These are phyloP conservation scores for Druceiella hillmani DNA, from an alignment of 2,888 invertebrate species.

Conservation along the genomic window DNA sequence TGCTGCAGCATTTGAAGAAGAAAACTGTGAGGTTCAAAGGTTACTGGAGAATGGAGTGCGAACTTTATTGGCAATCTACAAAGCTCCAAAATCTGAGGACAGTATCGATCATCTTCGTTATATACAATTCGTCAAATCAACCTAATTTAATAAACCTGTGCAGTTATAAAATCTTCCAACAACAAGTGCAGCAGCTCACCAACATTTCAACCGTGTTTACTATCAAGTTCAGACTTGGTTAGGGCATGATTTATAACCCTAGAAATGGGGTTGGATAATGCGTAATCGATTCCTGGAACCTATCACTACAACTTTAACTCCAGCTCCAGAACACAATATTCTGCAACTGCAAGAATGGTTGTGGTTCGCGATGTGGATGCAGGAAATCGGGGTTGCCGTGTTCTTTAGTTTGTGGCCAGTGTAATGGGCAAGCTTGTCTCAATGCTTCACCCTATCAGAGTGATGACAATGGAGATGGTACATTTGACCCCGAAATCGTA, in stretches of 20 bases:
- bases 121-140: slow-evolving; percentile 27
- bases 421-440: too few relatives aligned
- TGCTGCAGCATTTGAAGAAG: slow-evolving; percentile 28
- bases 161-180: slow-evolving; percentile 30
- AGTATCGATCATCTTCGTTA: slow-evolving; percentile 22
- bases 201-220: slow-evolving; percentile 27
- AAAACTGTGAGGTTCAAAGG: slow-evolving; percentile 29
- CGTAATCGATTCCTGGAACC: slow-evolving; percentile 29
- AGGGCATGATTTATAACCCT: slow-evolving; percentile 26
- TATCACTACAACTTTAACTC: slow-evolving; percentile 26
- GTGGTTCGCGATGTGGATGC: slow-evolving; percentile 27
- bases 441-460: too few relatives aligned
- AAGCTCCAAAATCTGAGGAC: slow-evolving; percentile 29
- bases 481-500: too few relatives aligned
- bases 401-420: too few relatives aligned
- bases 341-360: slow-evolving; percentile 27
- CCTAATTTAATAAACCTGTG: slow-evolving; percentile 30
- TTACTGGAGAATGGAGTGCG: slow-evolving; percentile 25
- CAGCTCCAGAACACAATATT: slow-evolving; percentile 27
- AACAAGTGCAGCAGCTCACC: slow-evolving; percentile 29
- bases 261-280: slow-evolving; percentile 26
- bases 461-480: too few relatives aligned
- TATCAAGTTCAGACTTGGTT: slow-evolving; percentile 27
- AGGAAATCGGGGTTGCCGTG: too few relatives aligned
- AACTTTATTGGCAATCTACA: slow-evolving; percentile 29